Base-by-base conservation (phyloP, 2,113 vertebrate species). In the Elachura formosa region DNA sequence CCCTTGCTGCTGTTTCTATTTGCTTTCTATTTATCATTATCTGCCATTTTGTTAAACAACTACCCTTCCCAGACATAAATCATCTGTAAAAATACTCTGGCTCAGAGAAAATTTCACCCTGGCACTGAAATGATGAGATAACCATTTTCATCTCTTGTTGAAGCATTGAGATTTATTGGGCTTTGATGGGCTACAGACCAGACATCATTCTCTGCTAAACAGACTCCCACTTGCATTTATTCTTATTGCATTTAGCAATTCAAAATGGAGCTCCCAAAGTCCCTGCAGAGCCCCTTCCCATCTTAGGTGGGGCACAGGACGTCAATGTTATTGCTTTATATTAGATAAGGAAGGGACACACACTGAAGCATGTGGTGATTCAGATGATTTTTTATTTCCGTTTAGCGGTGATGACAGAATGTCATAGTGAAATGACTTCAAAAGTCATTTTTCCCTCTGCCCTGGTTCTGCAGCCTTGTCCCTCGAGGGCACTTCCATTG, bases 131-230 rank as follows among this genome's bases (percentile, higher is more conserved):
- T 98, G 98, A 98, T 98, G 98, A 99, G 98, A 98, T 98, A 99
- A 98, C 98, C 97, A 97, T 97, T 98, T 98, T 98, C 98, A 98
- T 98, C 98, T 98, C 98, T 98, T 96, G 97, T 98, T 97, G 98
- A 98, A 98, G 98, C 98, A 98, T 98, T 98, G 98, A 99, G 98
- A 99, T 99, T 99, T 99, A 99, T 99, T 98, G 98, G 98, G 98
- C 98, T 98, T 98, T 98, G 98, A 98, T 98, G 98, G 98, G 98
- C 98, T 98, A 96, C 98, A 97, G 98, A 98, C 98, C 98, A 98
- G 98, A 98, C 98, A 98, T 99, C 98, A 97, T 97, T 99, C 98
- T 99, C 98, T 95, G 97, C 98, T 98, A 98, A 99, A 98, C 98
- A 98, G 98, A 98, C 98, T 98, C 98, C 98, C 97, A 97, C 98